A percentile compares a stretch with the other conserved stretches of the same genome.
phyloP scores from a whole-genome alignment of 23 tunicate genomes.

The Halocynthia aurantium region DNA sequence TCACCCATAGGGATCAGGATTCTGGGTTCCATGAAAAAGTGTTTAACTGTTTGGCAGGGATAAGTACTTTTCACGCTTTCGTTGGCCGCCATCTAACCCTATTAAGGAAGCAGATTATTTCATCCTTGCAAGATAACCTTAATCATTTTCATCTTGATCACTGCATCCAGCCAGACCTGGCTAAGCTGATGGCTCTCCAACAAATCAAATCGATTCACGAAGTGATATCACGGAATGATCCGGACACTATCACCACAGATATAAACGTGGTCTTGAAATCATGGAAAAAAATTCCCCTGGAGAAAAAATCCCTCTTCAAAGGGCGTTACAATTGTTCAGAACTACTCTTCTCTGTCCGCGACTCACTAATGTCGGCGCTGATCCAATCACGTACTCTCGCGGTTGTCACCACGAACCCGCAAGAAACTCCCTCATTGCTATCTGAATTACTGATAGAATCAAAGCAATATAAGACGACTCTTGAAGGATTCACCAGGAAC shows the following conservation, averaged over 20 bases:
- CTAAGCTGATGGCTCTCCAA: not conserved
- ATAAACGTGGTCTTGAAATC: not conserved
- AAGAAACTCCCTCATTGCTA: not conserved
- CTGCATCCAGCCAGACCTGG: not conserved
- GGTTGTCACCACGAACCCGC: too few relatives aligned
- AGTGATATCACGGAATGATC: not conserved
- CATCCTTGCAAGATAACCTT: not conserved
- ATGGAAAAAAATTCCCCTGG: not conserved
- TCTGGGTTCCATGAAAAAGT: conserved; percentile 15
- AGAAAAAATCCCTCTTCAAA: not conserved
- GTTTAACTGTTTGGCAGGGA: not conserved
- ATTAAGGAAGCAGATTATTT: not conserved
- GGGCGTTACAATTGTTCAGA: not conserved
- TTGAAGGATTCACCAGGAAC: too few relatives aligned
- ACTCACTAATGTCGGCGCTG: too few relatives aligned
- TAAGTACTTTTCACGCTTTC: not conserved
- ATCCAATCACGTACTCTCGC: not conserved
- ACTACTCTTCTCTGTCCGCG: not conserved
- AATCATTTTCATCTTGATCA: not conserved
- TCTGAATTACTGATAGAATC: not conserved
- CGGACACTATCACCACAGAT: not conserved
- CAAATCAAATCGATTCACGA: not conserved
- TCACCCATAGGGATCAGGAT: not conserved
- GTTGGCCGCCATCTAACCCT: not conserved
- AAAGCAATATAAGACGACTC: not conserved